phyloP scores from a whole-genome alignment of 2,888 invertebrate genomes.

The Megaustenia siamemsis region DNA sequence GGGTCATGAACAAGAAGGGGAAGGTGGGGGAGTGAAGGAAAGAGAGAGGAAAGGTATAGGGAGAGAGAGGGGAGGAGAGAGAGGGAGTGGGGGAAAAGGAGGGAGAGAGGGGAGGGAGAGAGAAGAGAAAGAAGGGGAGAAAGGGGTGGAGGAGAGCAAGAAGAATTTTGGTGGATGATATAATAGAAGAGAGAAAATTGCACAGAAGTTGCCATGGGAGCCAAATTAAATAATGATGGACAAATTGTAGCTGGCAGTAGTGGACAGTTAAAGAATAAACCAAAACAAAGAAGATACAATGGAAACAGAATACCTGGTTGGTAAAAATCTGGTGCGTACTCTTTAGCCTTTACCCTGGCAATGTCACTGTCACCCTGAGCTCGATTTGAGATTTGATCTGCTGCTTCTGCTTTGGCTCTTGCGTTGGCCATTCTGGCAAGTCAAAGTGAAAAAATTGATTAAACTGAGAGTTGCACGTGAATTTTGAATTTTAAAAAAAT shows the following conservation, averaged over 20 bases:
- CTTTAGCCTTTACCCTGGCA: slow-evolving; percentile 95
- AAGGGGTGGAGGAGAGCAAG: neutral
- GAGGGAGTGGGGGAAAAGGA: neutral
- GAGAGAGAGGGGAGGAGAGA: too few species aligned
- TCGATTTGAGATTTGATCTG: slow-evolving; percentile 93
- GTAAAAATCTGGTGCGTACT: slow-evolving; percentile 98
- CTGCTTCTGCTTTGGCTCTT: slow-evolving; percentile 96
- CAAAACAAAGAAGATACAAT: neutral
- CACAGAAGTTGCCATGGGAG: neutral
- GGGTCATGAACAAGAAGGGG: too few species aligned
- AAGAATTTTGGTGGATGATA: neutral
- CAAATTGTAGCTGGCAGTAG: neutral
- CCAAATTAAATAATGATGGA: neutral
- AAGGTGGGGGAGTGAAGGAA: too few species aligned
- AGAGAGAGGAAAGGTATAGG: too few species aligned
- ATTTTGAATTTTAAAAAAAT: neutral
- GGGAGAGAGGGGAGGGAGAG: neutral
- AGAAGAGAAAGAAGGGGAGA: neutral
- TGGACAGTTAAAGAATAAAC: neutral
- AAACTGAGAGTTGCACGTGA: neutral
- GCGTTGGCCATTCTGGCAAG: slow-evolving; percentile 92
- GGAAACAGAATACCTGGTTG: slow-evolving; percentile 82
- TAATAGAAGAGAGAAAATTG: neutral
- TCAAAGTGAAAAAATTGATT: neutral
- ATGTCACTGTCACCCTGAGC: slow-evolving; percentile 97